Base-by-base conservation (phyloP, 2,113 vertebrate species). In the Tyrannus savana region DNA sequence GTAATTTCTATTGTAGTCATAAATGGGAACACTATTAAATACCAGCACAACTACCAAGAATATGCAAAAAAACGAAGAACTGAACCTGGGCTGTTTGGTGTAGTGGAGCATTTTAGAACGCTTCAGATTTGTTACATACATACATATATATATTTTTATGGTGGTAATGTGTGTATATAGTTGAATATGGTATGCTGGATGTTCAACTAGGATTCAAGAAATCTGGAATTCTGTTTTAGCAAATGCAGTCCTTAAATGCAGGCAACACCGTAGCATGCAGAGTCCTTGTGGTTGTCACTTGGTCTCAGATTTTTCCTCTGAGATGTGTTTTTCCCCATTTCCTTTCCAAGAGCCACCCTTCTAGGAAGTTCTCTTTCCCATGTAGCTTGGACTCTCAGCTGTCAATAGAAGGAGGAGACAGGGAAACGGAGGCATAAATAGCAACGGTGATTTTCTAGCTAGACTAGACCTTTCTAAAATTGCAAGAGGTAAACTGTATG, bases 261-360 rank as follows among this genome's bases (percentile, higher is more conserved):
- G 22, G 19, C 10, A 33, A 64, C 24, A 3, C 21, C 16, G 28
- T 0, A 0, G 33, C 1, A 2, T 9, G 24, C 8, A 30, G 22
- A 81, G 35, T 1, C 21, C 42, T 89, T 31, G 14, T 41, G 19
- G 6, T 35, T 42, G 27, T 53, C 52, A 50, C 14, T 46, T 33
- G 11, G 12, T 67, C 46, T 87, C 25, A 75, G 18, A 49, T 31
- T 92, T 76, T 90, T 66, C 16, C 47, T 37, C 31, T 15, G 27
- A 63, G 14, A 50, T 2, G 1, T 19, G 18, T 6, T 79, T 81
- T 93, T 69, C 33, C 19, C 8, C 7, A 9, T 41, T 39, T 69
- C 16, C 8, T 67, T 89, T 67, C 46, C 62, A 56, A 72, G 6
- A 67, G 2, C 14, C 47, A 59, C 10, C 2, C 1, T 47, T 14